Evolutionary conservation across 2,888 invertebrate species (phyloP).

Genomic region (Dynastes tityus): DNA sequence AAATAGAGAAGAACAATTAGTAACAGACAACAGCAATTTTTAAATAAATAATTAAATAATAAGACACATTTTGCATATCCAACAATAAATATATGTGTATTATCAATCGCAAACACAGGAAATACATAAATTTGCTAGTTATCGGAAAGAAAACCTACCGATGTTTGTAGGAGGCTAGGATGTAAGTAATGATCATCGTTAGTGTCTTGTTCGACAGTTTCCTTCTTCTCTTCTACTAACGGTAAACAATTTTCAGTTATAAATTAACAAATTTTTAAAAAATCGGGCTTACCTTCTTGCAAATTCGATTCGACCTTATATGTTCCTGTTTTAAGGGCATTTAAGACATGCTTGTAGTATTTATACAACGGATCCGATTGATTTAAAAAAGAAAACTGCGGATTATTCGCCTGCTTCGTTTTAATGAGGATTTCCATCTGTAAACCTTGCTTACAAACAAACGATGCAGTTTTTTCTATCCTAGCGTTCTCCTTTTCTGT

Average conservation of each 20-base stretch:
- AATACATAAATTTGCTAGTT: constrained; percentile 71
- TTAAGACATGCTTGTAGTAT: constrained; percentile 88
- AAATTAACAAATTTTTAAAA: background rate
- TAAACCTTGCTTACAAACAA: constrained; percentile 90
- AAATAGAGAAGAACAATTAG: constrained; percentile 65
- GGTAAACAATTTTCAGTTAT: background rate
- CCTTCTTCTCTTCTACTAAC: constrained; percentile 53
- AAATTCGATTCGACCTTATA: constrained; percentile 71
- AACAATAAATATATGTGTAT: background rate
- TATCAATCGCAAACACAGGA: background rate
- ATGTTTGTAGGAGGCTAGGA: constrained; percentile 81
- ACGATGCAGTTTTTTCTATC: constrained; percentile 94
- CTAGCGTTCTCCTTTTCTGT: constrained; percentile 92
- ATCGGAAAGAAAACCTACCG: constrained; percentile 73
- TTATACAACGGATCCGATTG: constrained; percentile 88
- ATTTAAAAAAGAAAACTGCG: constrained; percentile 94
- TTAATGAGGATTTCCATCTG: constrained; percentile 99
- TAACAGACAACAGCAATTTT: constrained; percentile 60
- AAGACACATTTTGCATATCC: constrained; percentile 19
- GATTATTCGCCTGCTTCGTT: constrained; percentile 95
- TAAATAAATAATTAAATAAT: background rate
- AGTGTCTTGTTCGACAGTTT: constrained; percentile 73
- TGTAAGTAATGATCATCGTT: constrained; percentile 84
- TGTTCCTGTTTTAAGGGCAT: constrained; percentile 79
- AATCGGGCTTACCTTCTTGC: constrained; percentile 40